These are phyloP conservation scores for Ondatra zibethicus DNA, from an alignment of 2,113 vertebrate genomes.

Conservation along the genomic window DNA sequence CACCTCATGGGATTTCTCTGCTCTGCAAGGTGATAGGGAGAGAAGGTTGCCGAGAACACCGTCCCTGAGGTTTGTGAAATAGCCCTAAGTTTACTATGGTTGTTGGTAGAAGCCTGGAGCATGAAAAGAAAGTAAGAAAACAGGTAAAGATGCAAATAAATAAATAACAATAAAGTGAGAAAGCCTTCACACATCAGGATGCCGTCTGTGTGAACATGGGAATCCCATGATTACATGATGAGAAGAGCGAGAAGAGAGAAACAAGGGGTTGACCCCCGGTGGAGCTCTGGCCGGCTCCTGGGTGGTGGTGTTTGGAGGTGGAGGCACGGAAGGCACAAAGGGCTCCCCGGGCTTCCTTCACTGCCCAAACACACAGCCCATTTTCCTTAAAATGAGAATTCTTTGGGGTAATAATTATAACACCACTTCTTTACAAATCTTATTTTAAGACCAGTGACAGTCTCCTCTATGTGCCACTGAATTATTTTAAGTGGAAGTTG, in stretches of 20 bases:
- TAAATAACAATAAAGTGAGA: background rate
- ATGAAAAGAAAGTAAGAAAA: background rate
- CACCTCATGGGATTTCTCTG: background rate
- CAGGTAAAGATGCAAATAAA: background rate
- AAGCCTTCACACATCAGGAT: background rate
- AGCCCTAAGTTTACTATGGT: background rate
- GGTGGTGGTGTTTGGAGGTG: accelerated
- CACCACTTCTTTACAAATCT: background rate
- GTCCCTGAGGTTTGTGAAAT: background rate
- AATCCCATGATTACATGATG: no score
- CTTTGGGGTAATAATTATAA: background rate
- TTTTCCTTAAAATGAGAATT: background rate
- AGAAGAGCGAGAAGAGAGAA: background rate
- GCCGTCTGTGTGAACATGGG: background rate
- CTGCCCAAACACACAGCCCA: background rate
- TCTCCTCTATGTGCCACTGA: background rate
- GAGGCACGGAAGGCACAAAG: accelerated
- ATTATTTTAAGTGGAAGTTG: background rate
- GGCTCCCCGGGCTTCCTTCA: background rate
- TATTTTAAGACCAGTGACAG: background rate
- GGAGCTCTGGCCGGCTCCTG: no score
- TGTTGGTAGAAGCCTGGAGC: background rate
- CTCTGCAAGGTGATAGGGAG: background rate
- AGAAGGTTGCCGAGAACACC: background rate
- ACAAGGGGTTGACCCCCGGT: background rate